These are phyloP conservation scores for Hemichromis elongatus DNA, from an alignment of 2,113 vertebrate species.

Conservation along the genomic window DNA sequence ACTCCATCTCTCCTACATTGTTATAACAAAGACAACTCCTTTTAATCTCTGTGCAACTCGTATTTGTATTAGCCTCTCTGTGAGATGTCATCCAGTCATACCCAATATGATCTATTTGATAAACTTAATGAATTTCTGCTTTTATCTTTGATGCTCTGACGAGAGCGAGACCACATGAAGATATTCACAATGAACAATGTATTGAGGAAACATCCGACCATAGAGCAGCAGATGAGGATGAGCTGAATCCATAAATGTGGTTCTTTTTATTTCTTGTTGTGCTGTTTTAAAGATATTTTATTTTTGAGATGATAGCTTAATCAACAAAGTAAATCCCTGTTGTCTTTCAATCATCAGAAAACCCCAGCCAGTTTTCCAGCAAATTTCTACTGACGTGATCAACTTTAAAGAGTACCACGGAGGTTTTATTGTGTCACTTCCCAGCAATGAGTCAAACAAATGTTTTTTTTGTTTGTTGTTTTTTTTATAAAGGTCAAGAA, in stretches of 20 bases:
- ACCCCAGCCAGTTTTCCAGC: background rate
- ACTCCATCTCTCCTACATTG: accelerated
- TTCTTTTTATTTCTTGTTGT: background rate
- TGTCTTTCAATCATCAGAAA: background rate
- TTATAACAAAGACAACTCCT: background rate
- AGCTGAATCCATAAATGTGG: background rate
- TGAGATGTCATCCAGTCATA: background rate
- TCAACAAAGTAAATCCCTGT: background rate
- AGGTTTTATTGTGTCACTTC: background rate
- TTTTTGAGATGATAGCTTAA: background rate
- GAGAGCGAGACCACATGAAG: background rate
- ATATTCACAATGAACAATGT: background rate
- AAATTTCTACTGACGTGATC: background rate
- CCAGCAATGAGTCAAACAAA: background rate
- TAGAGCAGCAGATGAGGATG: background rate
- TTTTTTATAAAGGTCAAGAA: background rate
- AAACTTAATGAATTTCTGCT: background rate
- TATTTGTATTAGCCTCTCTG: background rate
- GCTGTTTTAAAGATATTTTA: background rate
- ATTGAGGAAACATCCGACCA: background rate
- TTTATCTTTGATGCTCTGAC: background rate
- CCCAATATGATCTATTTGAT: background rate
- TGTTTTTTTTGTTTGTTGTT: accelerated
- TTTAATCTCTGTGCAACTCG: background rate
- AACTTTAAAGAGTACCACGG: background rate